Evolutionary conservation across 1,140 invertebrate genomes (phyloP), one percentile per base, ranked within the genome.

Genomic region (Eufriesea mexicana): DNA sequence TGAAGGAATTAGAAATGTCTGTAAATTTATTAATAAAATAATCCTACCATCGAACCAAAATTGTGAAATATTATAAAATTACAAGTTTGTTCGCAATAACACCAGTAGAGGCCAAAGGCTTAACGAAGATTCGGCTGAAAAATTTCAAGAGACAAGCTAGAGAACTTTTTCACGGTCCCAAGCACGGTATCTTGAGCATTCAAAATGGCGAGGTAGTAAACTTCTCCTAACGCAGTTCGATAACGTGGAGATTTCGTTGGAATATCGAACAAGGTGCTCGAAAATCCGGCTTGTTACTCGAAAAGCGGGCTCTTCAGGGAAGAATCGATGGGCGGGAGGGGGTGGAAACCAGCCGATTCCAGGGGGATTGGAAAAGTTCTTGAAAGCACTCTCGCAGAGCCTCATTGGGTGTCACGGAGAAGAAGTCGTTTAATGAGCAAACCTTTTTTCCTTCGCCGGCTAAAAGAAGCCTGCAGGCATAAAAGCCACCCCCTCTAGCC

Each of bases 401-500:
- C 79, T 74, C 70, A 12, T 66, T 49, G 35, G 61, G 71, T 75
- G 79, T 81, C 79, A 81, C 72, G 72, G 42, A 74, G 71, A 70
- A 77, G 49, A 72, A 64, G 57, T 73, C 61, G 57, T 81, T 81
- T 81, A 81, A 81, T 49, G 79, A 81, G 79, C 79, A 81, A 75
- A 66, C 61, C 72, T 75, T 81, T 74, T 59, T 42, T 66, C 28
- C 20, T n/a, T n/a, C 8, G 16, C 42, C 14, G 71, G 7, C 16
- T 23, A 6, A 55, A 75, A 28, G 49, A 42, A 28, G 35, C 14
- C n/a, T 20, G 1, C 20, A 45, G 7, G 42, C 51, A 18, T 2
- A 67, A 51, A 62, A 42, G 71, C 16, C 16, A 9, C 5, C 2
- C 61, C 8, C 5, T 16, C 35, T 4, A 35, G 4, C 35, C 8